Evolutionary conservation across 92 coral and sea anemone genomes (phyloP), one percentile per base, ranked within the genome.

Genomic region (Palythoa heliodiscus): DNA sequence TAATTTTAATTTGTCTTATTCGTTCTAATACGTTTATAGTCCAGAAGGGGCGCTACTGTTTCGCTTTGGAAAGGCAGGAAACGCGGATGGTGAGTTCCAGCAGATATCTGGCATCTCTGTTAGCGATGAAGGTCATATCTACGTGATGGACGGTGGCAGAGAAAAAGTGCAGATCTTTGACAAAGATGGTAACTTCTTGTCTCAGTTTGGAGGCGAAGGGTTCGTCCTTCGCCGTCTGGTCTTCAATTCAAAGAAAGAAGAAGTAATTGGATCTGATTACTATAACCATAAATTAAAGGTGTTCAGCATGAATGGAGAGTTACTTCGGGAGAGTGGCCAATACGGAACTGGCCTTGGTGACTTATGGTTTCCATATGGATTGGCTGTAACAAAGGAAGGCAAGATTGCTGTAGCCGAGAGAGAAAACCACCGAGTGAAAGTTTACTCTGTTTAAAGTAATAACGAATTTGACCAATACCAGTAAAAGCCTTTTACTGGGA

Each of bases 351-450:
- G 72, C 64, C 84, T 96, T 90, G 90, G 88, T 19, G 90, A 90
- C 52, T 91, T 94, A 70, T 93, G 94, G 94, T 82, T 75, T 70
- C 95, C 95, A 13, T 77, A 70, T 40, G 94, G 98, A 10, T 71
- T 87, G 70, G 95, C 93, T 15, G 60, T 89, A 52, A 75, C 86
- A 12, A 43, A 77, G 7, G 98, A 96, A 84, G 98, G 98, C 13
- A 94, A 83, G 57, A 70, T 96, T 25, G 98, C 92, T 11, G 90
- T 92, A 19, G 91, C 95, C 50, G 98, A 95, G 52, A 87, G 90
- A 11, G 93, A 88, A 76, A 87, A 89, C 57, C 93, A 95, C 71
- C 86, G 98, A 63, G 87, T 93, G 24, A 92, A 91, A 52, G 94
- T 93, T 37, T 78, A 92, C 69, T 89, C 89, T 60, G 71, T 93